phyloP scores from a whole-genome alignment of 1,140 invertebrate species.

The Trichonephila clavipes region DNA sequence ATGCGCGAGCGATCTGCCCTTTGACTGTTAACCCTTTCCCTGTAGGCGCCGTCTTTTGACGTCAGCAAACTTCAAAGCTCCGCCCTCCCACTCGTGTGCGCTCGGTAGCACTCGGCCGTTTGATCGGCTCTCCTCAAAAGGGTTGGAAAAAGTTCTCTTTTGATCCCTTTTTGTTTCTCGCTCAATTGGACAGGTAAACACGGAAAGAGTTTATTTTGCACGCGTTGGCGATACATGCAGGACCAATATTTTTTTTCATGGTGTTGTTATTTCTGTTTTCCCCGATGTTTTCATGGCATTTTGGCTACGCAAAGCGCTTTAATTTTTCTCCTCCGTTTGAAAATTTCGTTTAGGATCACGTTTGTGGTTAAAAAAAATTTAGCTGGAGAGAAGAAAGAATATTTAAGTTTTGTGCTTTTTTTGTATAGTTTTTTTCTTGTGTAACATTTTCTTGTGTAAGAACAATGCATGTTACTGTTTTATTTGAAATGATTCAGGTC shows the following conservation, averaged over 20 bases:
- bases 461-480: too few relatives aligned
- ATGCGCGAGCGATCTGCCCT: background rate
- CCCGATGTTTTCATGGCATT: background rate
- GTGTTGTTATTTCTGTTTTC: background rate
- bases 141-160: slow-evolving; percentile 27
- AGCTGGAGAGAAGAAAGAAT: background rate
- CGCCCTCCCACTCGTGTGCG: background rate
- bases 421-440: too few relatives aligned
- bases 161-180: background rate
- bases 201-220: background rate
- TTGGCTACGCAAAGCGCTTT: background rate
- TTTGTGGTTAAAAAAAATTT: background rate
- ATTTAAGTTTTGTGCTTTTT: too few relatives aligned
- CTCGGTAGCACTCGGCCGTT: background rate
- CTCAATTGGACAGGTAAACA: slow-evolving; percentile 20
- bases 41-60: background rate
- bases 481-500: too few relatives aligned
- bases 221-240: background rate
- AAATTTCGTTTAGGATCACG: background rate
- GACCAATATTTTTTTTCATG: background rate
- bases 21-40: slow-evolving; percentile 18
- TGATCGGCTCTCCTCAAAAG: background rate
- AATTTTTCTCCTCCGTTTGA: background rate
- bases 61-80: slow-evolving; percentile 30
- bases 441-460: too few relatives aligned